phyloP scores from a whole-genome alignment of 2,797 vertebrate genomes.

The Tiaroga cobitis region DNA sequence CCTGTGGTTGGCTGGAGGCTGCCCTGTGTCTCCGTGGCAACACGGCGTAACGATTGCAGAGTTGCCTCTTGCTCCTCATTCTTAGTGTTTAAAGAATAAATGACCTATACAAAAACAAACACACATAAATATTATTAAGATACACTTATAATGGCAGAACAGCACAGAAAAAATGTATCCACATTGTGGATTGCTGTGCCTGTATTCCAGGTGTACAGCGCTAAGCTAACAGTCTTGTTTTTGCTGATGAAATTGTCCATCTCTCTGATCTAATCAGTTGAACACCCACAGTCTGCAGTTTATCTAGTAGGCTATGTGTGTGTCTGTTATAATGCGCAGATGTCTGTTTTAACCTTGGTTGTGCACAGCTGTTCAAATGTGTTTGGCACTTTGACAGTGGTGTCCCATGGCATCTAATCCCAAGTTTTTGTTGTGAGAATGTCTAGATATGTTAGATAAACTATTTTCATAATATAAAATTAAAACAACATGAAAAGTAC shows the following conservation, averaged over 20 bases:
- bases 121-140: neutral
- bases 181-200: neutral
- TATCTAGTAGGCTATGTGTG: neutral
- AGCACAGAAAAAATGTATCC: neutral
- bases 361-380: neutral
- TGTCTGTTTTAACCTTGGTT: neutral
- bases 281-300: neutral
- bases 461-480: neutral
- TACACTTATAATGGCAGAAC: neutral
- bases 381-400: constrained; percentile 11
- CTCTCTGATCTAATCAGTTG: constrained; percentile 4
- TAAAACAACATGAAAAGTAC: neutral
- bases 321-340: neutral
- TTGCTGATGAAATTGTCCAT: neutral
- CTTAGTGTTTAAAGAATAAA: constrained; percentile 92
- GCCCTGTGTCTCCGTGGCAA: constrained; percentile 82
- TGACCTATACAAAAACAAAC: constrained; percentile 81
- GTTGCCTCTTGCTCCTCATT: constrained; percentile 91
- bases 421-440: neutral
- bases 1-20: constrained; percentile 67
- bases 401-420: neutral
- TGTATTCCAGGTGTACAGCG: neutral
- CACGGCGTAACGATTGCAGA: constrained; percentile 83
- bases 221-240: neutral
- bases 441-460: neutral